These are phyloP conservation scores for Diabrotica virgifera DNA, from an alignment of 1,140 invertebrate genomes.

Conservation along the genomic window DNA sequence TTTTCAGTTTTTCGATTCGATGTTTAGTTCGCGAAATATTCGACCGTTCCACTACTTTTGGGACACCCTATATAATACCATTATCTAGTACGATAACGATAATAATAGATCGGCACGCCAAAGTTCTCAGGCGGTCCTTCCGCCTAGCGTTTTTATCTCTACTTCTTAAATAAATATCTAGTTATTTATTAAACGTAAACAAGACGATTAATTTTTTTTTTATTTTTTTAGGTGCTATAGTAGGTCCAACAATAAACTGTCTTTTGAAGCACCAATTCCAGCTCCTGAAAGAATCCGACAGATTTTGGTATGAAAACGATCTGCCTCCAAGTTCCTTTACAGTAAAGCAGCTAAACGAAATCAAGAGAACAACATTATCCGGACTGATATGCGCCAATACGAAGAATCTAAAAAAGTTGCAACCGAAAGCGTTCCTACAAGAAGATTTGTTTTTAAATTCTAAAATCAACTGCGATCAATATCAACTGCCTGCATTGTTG, in stretches of 20 bases:
- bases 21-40: no score
- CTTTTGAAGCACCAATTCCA: slow-evolving; percentile 77
- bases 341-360: slow-evolving; percentile 78
- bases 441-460: slow-evolving; percentile 87
- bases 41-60: no score
- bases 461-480: slow-evolving; percentile 71
- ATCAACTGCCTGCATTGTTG: slow-evolving; percentile 60
- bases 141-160: no score
- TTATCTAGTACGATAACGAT: no score
- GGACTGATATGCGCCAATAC: slow-evolving; percentile 83
- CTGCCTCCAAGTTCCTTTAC: slow-evolving; percentile 83
- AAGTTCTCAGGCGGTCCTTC: no score
- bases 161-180: no score
- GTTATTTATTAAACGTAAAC: no score
- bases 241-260: slow-evolving; percentile 84
- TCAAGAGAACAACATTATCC: slow-evolving; percentile 78
- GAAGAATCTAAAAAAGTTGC: slow-evolving; percentile 60
- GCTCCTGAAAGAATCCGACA: slow-evolving; percentile 74
- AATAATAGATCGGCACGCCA: no score
- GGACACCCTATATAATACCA: no score
- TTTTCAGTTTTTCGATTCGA: no score
- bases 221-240: slow-evolving; percentile 54
- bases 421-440: slow-evolving; percentile 81
- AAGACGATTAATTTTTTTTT: background rate
- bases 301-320: slow-evolving; percentile 97